Evolutionary conservation across 2,113 vertebrate genomes (phyloP), one percentile per base, ranked within the genome.

Genomic region (Thamnaconus septentrionalis): DNA sequence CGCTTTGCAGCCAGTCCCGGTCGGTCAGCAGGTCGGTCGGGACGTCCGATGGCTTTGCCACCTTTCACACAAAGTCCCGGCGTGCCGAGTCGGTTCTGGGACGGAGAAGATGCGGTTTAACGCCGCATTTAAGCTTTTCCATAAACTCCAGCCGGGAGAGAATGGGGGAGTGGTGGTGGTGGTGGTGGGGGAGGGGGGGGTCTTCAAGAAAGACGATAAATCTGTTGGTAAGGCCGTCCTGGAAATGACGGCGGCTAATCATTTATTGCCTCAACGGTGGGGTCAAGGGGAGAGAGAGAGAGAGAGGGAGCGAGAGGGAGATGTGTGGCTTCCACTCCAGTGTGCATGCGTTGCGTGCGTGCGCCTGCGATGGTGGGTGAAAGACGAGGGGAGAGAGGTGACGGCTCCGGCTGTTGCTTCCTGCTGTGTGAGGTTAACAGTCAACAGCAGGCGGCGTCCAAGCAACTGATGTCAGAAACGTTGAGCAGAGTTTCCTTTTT

Each of bases 151-250:
- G 62, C 61, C 57, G 76, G 78, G 18, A 31, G 18, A 31, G 18
- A 31, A 31, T 31, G 18, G 18, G 18, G 18, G 18, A 31, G 18
- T 31, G 18, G 18, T 2, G 18, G 18, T 31, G 1, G 18, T 1
- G 18, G 18, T 1, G 18, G 18, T 31, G 1, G 18, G 18, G 18
- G 18, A n/a, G 62, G 57, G 74, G 78, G 61, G 78, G 52, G 54
- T 75, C 61, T 80, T 73, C 70, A 71, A 87, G 65, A 65, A 63
- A 40, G n/a, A 64, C 74, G 62, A 85, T 85, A 88, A 87, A 90
- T 89, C 86, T 86, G 82, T 78, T 88, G 61, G 66, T 76, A 73
- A 71, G 59, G 66, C 66, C 53, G 60, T 81, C 76, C 56, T 66
- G 51, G 66, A 72, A 82, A 73, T 64, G 79, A 86, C 73, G 71